A percentile compares a stretch with the other conserved stretches of the same genome.
Conservation (phyloP, 1,140 invertebrate genomes). For the Wiebesia pumilae region DNA sequence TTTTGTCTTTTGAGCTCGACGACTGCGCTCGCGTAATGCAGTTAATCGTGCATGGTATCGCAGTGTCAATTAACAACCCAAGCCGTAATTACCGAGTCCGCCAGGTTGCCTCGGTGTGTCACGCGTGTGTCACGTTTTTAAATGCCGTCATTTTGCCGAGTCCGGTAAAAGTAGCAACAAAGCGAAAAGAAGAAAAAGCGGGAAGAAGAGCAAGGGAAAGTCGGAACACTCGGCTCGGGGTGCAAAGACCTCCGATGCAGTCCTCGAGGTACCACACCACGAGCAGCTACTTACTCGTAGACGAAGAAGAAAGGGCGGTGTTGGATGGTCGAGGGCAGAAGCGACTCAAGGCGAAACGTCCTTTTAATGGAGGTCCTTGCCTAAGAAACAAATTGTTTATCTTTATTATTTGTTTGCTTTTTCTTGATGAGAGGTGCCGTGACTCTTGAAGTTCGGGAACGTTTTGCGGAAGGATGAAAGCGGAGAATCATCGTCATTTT, state of each 20-base stretch:
- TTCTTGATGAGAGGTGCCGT: no score
- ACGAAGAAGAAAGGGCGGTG: background rate
- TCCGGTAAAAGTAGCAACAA: background rate
- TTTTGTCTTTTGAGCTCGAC: background rate
- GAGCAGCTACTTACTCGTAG: background rate
- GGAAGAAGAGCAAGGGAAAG: background rate
- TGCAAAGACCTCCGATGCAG: slow-evolving; percentile 10
- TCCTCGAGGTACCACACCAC: background rate
- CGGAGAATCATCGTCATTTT: background rate
- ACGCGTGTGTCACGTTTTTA: background rate
- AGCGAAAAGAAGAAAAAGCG: background rate
- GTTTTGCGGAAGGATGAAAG: background rate
- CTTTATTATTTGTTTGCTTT: no score
- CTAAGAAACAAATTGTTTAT: no score
- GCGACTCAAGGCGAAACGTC: background rate
- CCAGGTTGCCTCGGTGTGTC: no score
- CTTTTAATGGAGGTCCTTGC: background rate
- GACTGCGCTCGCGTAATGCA: background rate
- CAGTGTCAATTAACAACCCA: background rate
- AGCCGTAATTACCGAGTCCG: no score
- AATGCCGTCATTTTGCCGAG: background rate
- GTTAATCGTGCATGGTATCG: background rate
- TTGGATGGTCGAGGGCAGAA: background rate
- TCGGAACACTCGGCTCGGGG: background rate
- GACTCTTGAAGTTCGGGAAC: background rate